Percentiles rank a stretch among this genome's conserved stretches.
These are phyloP conservation scores for Peromyscus eremicus DNA, from an alignment of 2,797 vertebrate species.

Conservation along the genomic window DNA sequence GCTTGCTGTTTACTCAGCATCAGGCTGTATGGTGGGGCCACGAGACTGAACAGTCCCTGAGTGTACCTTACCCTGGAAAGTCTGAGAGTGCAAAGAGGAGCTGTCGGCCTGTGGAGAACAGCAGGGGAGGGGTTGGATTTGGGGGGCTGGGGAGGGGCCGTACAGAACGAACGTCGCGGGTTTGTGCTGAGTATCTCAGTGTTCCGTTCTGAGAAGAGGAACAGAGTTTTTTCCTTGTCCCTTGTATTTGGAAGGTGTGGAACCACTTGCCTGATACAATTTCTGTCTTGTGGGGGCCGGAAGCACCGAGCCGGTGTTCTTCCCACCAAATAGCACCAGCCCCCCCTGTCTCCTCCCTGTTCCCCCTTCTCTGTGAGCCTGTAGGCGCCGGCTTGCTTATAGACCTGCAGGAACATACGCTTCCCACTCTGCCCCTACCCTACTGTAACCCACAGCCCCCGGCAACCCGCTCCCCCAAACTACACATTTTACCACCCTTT, in stretches of 20 bases:
- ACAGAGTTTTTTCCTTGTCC: neutral
- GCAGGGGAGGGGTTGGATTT: neutral
- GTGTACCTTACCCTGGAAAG: neutral
- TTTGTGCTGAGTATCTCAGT: neutral
- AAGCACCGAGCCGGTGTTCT: neutral
- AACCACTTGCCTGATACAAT: neutral
- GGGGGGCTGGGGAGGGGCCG: accelerated
- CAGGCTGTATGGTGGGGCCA: neutral
- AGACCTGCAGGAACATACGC: neutral
- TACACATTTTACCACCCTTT: neutral
- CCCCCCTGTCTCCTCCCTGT: neutral
- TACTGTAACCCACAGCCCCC: no score
- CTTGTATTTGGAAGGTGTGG: neutral
- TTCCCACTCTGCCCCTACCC: neutral
- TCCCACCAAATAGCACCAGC: neutral
- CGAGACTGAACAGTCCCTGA: neutral
- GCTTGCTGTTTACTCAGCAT: neutral
- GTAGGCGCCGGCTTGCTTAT: neutral
- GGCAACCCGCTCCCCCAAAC: no score
- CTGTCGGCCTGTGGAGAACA: neutral
- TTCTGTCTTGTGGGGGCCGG: neutral
- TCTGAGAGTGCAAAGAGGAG: neutral
- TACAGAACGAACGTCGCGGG: neutral
- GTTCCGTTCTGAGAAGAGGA: neutral
- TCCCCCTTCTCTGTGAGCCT: neutral